These are phyloP conservation scores for Micropoecilia bifurca DNA, from an alignment of 2,797 vertebrate genomes.

Conservation along the genomic window DNA sequence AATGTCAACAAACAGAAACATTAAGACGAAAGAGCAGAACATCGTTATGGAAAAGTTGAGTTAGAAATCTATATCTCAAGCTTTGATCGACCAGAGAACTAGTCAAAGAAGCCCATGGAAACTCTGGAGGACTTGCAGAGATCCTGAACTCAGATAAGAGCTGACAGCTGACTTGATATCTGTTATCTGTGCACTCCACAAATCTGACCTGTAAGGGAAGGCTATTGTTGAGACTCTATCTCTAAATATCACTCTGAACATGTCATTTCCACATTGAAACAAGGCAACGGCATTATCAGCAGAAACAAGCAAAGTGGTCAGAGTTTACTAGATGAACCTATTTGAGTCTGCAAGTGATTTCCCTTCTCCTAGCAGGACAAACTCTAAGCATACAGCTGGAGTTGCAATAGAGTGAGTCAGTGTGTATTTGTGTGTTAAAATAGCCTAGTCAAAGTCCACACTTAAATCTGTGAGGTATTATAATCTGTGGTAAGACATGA, in stretches of 20 bases:
- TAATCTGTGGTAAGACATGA: neutral
- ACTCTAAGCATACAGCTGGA: neutral
- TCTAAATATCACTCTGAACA: neutral
- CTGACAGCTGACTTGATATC: neutral
- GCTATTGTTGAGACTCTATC: neutral
- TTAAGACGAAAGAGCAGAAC: neutral
- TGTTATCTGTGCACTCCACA: neutral
- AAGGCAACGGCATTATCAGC: neutral
- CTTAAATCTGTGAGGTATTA: neutral
- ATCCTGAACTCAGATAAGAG: neutral
- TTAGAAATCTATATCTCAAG: neutral
- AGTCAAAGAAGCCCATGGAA: neutral
- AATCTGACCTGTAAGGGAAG: neutral
- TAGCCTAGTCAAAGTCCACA: neutral
- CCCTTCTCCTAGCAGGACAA: neutral
- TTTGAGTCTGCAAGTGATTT: neutral
- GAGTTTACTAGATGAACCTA: neutral
- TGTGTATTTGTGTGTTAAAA: neutral
- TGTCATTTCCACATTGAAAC: neutral
- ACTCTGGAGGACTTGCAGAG: conserved; percentile 1
- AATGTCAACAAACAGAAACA: neutral
- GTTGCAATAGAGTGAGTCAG: neutral
- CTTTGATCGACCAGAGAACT: neutral
- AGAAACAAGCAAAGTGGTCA: neutral
- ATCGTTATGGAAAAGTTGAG: neutral